Evolutionary conservation across 2,113 vertebrate genomes (phyloP).

Genomic region (Ictalurus furcatus): DNA sequence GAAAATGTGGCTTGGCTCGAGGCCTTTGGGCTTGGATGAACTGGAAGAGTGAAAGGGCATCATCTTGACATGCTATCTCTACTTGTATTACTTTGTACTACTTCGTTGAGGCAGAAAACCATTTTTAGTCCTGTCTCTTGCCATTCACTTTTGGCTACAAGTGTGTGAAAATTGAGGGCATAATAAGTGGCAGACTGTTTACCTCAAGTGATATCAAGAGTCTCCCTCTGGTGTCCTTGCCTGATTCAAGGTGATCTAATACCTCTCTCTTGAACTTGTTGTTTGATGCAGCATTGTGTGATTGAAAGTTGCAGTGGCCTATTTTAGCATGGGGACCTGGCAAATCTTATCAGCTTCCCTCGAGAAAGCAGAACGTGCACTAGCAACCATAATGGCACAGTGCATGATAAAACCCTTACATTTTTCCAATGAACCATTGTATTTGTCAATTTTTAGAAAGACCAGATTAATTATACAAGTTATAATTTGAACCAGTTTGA

Average conservation of each 20-base stretch:
- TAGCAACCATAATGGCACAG: neutral
- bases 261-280: neutral
- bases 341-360: neutral
- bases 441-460: neutral
- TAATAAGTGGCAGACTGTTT: neutral
- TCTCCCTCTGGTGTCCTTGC: neutral
- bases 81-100: neutral
- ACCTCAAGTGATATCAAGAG: neutral
- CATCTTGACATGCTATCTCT: neutral
- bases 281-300: neutral
- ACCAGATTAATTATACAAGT: neutral
- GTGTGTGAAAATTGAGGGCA: neutral
- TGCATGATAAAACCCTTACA: neutral
- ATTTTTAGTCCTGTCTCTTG: neutral
- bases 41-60: neutral
- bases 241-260: neutral
- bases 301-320: neutral
- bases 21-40: neutral
- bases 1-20: neutral
- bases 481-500: neutral
- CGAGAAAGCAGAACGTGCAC: neutral
- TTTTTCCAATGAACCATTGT: neutral
- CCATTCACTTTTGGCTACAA: neutral
- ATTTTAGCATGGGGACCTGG: neutral
- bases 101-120: neutral